Conservation (phyloP, 2,113 vertebrate genomes). For the Phalacrocorax carbo region DNA sequence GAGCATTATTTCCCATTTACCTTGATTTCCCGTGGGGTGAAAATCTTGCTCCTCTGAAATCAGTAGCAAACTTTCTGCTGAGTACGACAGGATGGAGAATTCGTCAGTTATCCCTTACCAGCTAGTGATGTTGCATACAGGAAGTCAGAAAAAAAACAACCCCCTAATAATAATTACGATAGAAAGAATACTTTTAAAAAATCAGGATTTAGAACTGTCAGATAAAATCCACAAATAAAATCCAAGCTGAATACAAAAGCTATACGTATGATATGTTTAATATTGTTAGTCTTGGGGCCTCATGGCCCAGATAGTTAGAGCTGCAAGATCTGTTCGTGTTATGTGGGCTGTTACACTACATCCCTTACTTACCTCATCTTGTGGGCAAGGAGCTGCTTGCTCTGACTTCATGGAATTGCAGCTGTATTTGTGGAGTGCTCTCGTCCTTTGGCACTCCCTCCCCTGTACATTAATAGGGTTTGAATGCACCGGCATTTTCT, state of each 20-base stretch:
- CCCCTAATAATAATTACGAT: background rate
- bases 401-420: constrained; percentile 71
- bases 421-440: constrained; percentile 75
- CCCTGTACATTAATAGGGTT: constrained; percentile 49
- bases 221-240: constrained; percentile 19
- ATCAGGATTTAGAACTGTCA: background rate
- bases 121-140: background rate
- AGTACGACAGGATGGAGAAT: background rate
- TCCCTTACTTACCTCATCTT: constrained; percentile 70
- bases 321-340: constrained; percentile 3
- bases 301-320: background rate
- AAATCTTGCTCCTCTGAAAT: background rate
- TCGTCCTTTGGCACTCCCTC: constrained; percentile 59
- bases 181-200: background rate
- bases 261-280: background rate
- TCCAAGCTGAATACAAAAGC: background rate
- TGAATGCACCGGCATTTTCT: constrained; percentile 31
- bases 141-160: background rate
- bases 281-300: constrained; percentile 32
- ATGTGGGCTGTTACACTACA: constrained; percentile 25
- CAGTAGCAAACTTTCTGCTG: background rate
- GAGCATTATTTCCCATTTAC: constrained; percentile 47
- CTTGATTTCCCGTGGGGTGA: background rate
- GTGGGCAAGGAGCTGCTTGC: constrained; percentile 71
- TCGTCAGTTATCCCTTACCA: background rate